These are phyloP conservation scores for Drosophila ironensis DNA, from an alignment of 1,140 invertebrate genomes.

Conservation along the genomic window DNA sequence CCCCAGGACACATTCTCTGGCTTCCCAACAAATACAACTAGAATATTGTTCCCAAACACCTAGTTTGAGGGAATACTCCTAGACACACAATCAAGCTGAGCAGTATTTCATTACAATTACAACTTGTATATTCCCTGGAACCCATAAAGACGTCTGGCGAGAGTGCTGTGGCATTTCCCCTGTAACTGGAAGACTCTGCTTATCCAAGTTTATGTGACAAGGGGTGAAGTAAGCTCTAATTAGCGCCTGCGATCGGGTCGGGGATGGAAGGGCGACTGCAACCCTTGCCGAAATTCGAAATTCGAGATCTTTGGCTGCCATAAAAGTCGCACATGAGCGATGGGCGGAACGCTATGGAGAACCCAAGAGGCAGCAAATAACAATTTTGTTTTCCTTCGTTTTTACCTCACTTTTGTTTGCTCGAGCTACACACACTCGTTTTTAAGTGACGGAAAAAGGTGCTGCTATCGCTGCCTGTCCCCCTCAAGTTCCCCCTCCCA, in stretches of 20 bases:
- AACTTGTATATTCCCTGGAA: too few species aligned
- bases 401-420: conserved; percentile 51
- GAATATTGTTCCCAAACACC: too few species aligned
- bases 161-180: too few species aligned
- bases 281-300: conserved; percentile 62
- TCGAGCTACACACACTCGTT: conserved; percentile 46
- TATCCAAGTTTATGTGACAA: background rate
- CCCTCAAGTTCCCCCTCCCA: background rate
- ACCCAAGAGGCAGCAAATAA: conserved; percentile 44
- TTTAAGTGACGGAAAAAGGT: conserved; percentile 38
- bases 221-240: too few species aligned
- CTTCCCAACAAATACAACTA: too few species aligned
- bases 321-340: conserved; percentile 30
- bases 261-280: too few species aligned
- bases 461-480: conserved; percentile 33
- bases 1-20: too few species aligned
- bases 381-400: conserved; percentile 57
- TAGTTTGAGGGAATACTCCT: too few species aligned
- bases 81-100: too few species aligned
- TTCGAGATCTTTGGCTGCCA: conserved; percentile 54
- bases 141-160: too few species aligned
- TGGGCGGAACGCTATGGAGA: background rate
- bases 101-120: too few species aligned
- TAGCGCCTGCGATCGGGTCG: too few species aligned
- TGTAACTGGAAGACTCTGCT: conserved; percentile 1